phyloP scores from a whole-genome alignment of 2,888 invertebrate genomes.

The Allacma fusca region DNA sequence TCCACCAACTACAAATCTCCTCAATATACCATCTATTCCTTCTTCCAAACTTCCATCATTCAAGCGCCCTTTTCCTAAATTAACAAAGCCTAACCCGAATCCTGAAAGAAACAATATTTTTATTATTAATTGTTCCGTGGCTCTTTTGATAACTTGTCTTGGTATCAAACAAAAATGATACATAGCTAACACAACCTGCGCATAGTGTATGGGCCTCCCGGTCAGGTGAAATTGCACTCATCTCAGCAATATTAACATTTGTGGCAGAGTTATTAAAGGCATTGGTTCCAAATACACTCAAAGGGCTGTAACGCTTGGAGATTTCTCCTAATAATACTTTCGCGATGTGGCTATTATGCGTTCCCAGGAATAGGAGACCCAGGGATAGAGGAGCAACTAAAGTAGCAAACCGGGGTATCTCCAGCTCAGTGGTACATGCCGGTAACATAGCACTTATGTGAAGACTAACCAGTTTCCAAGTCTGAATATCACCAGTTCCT shows the following conservation, averaged over 20 bases:
- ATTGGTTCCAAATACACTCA: constrained; percentile 56
- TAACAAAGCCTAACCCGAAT: constrained; percentile 60
- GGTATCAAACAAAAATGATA: too few relatives aligned
- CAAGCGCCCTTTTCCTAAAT: constrained; percentile 57
- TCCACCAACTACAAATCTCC: constrained; percentile 61
- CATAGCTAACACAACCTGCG: too few relatives aligned
- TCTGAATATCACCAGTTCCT: constrained; percentile 60
- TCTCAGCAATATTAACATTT: constrained; percentile 52
- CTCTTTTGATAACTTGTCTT: neutral
- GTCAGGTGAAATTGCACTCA: constrained; percentile 53
- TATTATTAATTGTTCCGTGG: neutral
- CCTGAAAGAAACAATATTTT: too few relatives aligned
- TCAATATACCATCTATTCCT: constrained; percentile 60
- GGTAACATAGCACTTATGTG: constrained; percentile 61
- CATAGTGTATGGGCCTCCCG: constrained; percentile 60
- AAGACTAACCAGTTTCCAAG: constrained; percentile 60
- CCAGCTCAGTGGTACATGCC: constrained; percentile 59
- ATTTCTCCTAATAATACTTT: constrained; percentile 61
- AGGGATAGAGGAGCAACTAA: constrained; percentile 58
- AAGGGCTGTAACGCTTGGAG: constrained; percentile 59
- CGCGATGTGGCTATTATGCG: constrained; percentile 58
- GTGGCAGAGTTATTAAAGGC: constrained; percentile 52
- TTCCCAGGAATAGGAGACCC: constrained; percentile 58
- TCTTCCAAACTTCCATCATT: constrained; percentile 55
- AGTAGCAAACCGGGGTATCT: constrained; percentile 59